These are phyloP conservation scores for Campylomormyrus tamandua DNA, from an alignment of 2,113 vertebrate genomes.

Conservation along the genomic window DNA sequence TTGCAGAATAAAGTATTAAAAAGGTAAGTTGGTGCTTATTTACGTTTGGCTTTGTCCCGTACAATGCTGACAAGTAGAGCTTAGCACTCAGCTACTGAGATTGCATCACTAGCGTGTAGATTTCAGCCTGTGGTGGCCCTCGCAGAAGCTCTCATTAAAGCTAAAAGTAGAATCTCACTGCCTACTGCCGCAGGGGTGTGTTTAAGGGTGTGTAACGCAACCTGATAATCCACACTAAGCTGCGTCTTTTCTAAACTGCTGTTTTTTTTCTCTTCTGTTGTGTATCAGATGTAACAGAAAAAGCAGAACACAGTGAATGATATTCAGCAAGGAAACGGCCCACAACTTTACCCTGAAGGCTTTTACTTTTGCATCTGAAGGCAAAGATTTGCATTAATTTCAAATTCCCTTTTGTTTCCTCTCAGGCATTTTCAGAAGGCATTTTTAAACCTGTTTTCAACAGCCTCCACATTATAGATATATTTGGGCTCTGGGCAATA, in stretches of 20 bases:
- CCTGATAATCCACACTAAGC: background rate
- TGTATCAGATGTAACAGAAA: background rate
- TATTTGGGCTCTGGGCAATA: background rate
- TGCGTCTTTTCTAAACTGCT: background rate
- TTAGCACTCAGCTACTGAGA: background rate
- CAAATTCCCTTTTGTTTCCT: background rate
- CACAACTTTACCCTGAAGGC: background rate
- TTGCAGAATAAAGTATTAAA: background rate
- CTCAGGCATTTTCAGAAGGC: background rate
- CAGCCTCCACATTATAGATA: background rate
- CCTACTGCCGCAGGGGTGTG: background rate
- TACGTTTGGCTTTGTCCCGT: background rate
- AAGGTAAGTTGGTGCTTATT: background rate
- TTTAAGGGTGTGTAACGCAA: background rate
- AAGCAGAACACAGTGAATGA: background rate
- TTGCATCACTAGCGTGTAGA: background rate
- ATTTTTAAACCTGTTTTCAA: background rate
- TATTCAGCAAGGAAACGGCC: background rate
- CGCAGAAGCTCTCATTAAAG: background rate
- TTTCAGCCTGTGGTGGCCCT: background rate
- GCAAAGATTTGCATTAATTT: conserved; percentile 11
- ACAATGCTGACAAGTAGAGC: background rate
- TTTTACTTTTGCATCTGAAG: background rate
- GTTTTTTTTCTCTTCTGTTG: background rate
- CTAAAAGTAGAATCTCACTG: background rate